Evolutionary conservation across 2,797 vertebrate genomes (phyloP).

Genomic region (Cheirogaleus major): DNA sequence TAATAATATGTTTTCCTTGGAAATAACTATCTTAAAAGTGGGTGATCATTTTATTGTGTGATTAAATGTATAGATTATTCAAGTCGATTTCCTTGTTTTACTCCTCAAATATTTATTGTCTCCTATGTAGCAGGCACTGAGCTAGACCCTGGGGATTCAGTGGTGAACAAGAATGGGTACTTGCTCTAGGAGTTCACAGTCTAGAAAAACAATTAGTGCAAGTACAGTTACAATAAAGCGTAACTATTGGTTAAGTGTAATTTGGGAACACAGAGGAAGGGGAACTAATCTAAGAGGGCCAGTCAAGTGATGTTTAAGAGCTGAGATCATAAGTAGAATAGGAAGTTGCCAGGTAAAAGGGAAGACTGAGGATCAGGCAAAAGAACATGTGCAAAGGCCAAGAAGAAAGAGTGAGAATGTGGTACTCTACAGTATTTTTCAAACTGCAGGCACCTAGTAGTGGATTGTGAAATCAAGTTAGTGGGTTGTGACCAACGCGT

Average conservation of each 20-base stretch:
- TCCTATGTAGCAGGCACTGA: background rate
- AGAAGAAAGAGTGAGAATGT: background rate
- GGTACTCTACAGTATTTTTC: background rate
- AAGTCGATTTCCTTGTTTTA: conserved; percentile 18
- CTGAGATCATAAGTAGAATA: background rate
- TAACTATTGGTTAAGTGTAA: background rate
- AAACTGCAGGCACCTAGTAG: background rate
- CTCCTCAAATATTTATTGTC: background rate
- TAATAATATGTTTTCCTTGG: background rate
- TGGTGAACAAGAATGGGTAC: background rate
- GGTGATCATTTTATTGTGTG: conserved; percentile 25
- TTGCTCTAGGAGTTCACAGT: background rate
- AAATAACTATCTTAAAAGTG: background rate
- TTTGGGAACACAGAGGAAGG: background rate
- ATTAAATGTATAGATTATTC: background rate
- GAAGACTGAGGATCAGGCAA: background rate
- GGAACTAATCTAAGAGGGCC: background rate
- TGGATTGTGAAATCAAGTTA: background rate
- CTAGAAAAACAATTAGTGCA: background rate
- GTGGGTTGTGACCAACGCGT: background rate
- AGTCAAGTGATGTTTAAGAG: background rate
- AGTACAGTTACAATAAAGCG: background rate
- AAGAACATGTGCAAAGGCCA: background rate
- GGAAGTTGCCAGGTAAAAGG: background rate
- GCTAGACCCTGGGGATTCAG: background rate